These are phyloP conservation scores for Camponotus vicinus DNA, from an alignment of 1,140 invertebrate genomes.

Conservation along the genomic window DNA sequence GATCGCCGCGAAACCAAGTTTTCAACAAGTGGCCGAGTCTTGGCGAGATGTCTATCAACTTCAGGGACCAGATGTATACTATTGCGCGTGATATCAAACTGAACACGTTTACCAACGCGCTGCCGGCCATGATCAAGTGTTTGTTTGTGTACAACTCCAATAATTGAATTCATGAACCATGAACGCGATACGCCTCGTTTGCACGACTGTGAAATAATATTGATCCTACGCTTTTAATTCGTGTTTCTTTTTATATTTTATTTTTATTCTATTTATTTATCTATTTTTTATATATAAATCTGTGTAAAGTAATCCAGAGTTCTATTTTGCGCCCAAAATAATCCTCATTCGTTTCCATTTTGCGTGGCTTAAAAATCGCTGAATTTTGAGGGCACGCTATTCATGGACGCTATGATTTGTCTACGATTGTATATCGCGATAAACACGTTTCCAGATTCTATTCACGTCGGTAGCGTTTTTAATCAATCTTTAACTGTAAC, in stretches of 20 bases:
- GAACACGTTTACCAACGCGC: slow-evolving; percentile 22
- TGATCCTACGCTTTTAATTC: neutral
- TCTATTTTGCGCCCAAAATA: neutral
- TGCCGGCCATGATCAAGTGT: slow-evolving; percentile 21
- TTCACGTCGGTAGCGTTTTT: neutral
- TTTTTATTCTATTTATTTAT: neutral
- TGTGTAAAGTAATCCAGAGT: neutral
- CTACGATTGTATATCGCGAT: neutral
- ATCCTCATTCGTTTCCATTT: neutral
- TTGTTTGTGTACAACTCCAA: slow-evolving; percentile 8
- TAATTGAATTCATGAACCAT: slow-evolving; percentile 38
- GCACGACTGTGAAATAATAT: neutral
- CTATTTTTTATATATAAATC: neutral
- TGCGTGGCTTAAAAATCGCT: slow-evolving; percentile 2
- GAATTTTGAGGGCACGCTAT: neutral
- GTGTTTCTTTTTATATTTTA: too few species aligned
- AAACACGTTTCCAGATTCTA: neutral
- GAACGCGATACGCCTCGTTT: neutral
- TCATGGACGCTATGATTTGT: neutral
- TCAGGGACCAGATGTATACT: slow-evolving; percentile 14
- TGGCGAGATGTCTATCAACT: slow-evolving; percentile 50
- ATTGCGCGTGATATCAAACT: slow-evolving; percentile 12
- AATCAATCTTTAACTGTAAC: slow-evolving; percentile 6
- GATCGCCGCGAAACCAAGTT: slow-evolving; percentile 30
- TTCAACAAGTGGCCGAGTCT: slow-evolving; percentile 44